phyloP scores from a whole-genome alignment of 1,140 invertebrate genomes.

The Neelides sp. region DNA sequence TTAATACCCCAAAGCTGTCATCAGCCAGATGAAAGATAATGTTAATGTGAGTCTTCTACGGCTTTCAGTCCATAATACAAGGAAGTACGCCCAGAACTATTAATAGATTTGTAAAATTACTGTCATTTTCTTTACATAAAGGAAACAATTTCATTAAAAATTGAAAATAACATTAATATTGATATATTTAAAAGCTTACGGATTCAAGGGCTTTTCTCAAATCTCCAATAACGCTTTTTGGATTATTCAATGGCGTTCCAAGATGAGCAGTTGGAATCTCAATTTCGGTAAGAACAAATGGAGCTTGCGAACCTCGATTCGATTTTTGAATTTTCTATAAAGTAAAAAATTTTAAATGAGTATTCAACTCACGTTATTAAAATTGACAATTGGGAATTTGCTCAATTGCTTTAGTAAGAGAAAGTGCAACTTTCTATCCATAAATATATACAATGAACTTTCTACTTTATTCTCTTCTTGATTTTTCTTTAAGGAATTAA shows the following conservation, averaged over 20 bases:
- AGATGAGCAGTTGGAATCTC: slow-evolving; percentile 26
- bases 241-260: slow-evolving; percentile 8
- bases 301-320: slow-evolving; percentile 21
- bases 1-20: slow-evolving; percentile 28
- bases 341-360: no score
- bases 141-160: no score
- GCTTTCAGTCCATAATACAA: slow-evolving; percentile 28
- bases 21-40: slow-evolving; percentile 26
- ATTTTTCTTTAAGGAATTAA: no score
- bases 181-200: slow-evolving; percentile 15
- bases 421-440: no score
- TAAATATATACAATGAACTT: no score
- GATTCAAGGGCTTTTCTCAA: slow-evolving; percentile 26
- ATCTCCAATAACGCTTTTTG: slow-evolving; percentile 28
- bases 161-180: no score
- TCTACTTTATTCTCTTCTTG: no score
- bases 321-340: slow-evolving; percentile 23
- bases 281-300: slow-evolving; percentile 30
- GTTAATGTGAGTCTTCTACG: slow-evolving; percentile 23
- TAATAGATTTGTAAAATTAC: slow-evolving; percentile 5
- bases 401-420: no score
- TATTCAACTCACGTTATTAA: no score
- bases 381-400: no score
- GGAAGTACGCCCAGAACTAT: slow-evolving; percentile 28
- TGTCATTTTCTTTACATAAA: background rate